Conservation (phyloP, 2,797 vertebrate species). For the Sebastes trivittatus region DNA sequence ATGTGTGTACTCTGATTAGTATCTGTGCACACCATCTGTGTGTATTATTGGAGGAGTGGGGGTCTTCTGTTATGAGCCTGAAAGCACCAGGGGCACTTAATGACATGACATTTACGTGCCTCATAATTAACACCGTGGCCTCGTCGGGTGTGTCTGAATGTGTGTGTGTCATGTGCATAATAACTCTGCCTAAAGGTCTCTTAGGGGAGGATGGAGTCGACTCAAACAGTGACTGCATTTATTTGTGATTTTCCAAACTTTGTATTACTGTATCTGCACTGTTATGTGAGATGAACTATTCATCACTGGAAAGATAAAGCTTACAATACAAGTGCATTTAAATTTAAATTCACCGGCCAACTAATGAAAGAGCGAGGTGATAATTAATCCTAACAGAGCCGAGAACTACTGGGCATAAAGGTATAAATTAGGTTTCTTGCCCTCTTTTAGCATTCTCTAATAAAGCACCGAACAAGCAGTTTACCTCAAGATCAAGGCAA, state of each 20-base stretch:
- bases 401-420: neutral
- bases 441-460: neutral
- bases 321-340: neutral
- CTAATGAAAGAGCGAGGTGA: neutral
- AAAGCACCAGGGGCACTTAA: conserved; percentile 65
- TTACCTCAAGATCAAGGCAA: conserved; percentile 25
- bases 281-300: neutral
- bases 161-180: conserved; percentile 22
- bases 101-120: conserved; percentile 75
- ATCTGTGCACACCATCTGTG: conserved; percentile 22
- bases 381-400: neutral
- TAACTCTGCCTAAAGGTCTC: conserved; percentile 49
- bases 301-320: neutral
- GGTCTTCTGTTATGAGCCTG: conserved; percentile 58
- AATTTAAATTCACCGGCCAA: neutral
- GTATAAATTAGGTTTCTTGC: neutral
- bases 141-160: conserved; percentile 33
- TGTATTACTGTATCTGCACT: neutral
- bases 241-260: neutral
- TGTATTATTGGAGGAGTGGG: conserved; percentile 33
- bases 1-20: conserved; percentile 46
- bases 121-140: conserved; percentile 66
- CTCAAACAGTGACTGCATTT: neutral
- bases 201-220: neutral
- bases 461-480: neutral